Conservation (phyloP, 2,797 vertebrate species). For the Lindbergichthys nudifrons region DNA sequence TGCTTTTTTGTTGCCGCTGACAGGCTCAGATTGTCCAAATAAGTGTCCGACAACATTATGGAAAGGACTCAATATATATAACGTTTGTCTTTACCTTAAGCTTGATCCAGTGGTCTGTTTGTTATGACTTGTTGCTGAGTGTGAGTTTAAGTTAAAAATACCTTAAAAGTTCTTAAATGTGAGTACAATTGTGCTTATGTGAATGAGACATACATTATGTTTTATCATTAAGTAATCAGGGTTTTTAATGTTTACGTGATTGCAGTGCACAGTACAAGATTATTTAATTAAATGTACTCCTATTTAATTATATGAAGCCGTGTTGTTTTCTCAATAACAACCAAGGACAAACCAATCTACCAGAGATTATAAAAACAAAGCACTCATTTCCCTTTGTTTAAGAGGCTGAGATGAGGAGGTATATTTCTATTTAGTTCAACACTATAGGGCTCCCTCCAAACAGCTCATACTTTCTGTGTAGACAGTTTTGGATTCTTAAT, state of each 20-base stretch:
- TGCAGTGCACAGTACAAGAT: not conserved
- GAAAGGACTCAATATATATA: too few species aligned
- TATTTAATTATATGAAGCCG: not conserved
- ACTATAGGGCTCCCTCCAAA: slow-evolving; percentile 15
- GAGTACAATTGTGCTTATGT: not conserved
- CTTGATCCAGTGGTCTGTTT: too few species aligned
- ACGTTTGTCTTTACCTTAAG: too few species aligned
- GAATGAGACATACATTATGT: not conserved
- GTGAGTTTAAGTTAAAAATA: too few species aligned
- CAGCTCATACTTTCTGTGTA: slow-evolving; percentile 21
- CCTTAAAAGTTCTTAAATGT: not conserved
- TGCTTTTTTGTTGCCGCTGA: too few species aligned
- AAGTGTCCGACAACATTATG: too few species aligned
- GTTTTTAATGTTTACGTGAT: not conserved
- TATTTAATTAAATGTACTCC: not conserved
- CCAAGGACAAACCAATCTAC: not conserved
- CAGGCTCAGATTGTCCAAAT: too few species aligned
- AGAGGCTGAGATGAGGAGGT: not conserved
- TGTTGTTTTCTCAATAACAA: not conserved
- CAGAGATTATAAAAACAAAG: slow-evolving; percentile 1
- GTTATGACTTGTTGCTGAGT: too few species aligned
- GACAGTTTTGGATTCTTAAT: slow-evolving; percentile 40
- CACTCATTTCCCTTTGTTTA: not conserved
- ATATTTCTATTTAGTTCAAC: slow-evolving; percentile 1
- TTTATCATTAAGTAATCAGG: not conserved